Evolutionary conservation across 2,888 invertebrate genomes (phyloP), one percentile per base, ranked within the genome.

Genomic region (Spodoptera exigua): DNA sequence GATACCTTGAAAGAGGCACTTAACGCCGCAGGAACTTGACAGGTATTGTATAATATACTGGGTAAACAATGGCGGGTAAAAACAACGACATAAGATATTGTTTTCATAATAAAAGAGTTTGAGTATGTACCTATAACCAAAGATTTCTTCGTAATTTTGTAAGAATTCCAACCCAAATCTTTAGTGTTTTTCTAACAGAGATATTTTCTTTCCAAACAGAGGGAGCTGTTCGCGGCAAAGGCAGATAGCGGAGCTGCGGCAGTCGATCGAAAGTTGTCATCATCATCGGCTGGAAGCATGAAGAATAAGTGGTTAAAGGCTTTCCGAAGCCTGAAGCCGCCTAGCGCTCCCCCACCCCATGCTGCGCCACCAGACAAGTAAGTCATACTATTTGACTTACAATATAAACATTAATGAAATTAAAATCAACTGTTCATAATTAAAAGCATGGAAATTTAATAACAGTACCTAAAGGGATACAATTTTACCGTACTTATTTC

Each of bases 281-380:
- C 97, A 52, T 96, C 97, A 60, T 97, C 97, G 76, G 96, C 97
- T 74, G 97, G 97, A 84, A 97, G 97, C 90, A 99, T 99, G 96
- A 99, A 99, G 95, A 98, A 97, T 89, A 99, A 99, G 95, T 99
- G 99, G 99, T 95, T 99, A 84, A 99, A 99, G 93, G 99, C 99
- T 74, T 98, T 99, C 95, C 97, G 98, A 89, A 98, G 98, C 91
- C 95, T 99, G 77, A 98, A 98, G 93, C 97, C 98, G 40, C 97
- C 97, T 78, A 95, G 95, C 75, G 95, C 94, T 62, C 95, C 95
- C 48, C 92, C 89, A 62, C 94, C 89, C 58, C 92, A 92, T 75
- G 92, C 89, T 64, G 94, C 87, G 21, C 92, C 87, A 46, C 92
- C 89, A 53, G 94, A 89, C 93, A 94, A 93, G 94, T 94, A 88